phyloP scores from a whole-genome alignment of 2,888 invertebrate genomes.

The Dione juno region DNA sequence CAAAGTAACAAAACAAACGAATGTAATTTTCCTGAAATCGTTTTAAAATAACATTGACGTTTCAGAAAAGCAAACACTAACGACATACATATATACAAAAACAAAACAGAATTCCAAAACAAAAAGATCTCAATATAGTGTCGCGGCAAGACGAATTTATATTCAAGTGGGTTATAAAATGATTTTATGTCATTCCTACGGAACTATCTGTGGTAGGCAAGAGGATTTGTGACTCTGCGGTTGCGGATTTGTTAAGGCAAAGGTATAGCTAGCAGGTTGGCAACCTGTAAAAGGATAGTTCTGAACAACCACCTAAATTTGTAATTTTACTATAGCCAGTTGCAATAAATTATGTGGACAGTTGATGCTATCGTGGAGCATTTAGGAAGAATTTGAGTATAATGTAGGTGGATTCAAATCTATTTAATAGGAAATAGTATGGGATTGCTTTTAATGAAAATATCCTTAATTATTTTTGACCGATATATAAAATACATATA shows the following conservation, averaged over 20 bases:
- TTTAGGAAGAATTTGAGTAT: background rate
- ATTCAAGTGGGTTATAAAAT: constrained; percentile 44
- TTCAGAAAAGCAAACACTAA: constrained; percentile 1
- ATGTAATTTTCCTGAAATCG: background rate
- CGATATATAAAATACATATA: too few relatives aligned
- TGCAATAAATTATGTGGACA: background rate
- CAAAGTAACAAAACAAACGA: background rate
- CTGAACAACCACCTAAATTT: background rate
- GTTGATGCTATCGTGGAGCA: background rate
- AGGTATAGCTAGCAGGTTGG: constrained; percentile 15
- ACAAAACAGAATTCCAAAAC: constrained; percentile 11
- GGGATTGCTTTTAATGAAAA: too few relatives aligned
- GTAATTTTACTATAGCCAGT: background rate
- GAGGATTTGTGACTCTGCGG: constrained; percentile 63
- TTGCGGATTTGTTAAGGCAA: constrained; percentile 45
- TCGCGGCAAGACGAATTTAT: constrained; percentile 38
- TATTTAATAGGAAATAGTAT: too few relatives aligned
- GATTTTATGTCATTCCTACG: constrained; percentile 54
- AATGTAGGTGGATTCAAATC: too few relatives aligned
- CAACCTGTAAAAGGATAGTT: background rate
- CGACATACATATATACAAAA: constrained; percentile 8
- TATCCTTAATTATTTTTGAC: too few relatives aligned
- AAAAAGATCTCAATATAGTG: constrained; percentile 40
- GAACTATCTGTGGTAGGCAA: constrained; percentile 56
- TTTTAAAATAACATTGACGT: background rate